Evolutionary conservation across 2,888 invertebrate species (phyloP).

Genomic region (Chrysolina oricalcia): DNA sequence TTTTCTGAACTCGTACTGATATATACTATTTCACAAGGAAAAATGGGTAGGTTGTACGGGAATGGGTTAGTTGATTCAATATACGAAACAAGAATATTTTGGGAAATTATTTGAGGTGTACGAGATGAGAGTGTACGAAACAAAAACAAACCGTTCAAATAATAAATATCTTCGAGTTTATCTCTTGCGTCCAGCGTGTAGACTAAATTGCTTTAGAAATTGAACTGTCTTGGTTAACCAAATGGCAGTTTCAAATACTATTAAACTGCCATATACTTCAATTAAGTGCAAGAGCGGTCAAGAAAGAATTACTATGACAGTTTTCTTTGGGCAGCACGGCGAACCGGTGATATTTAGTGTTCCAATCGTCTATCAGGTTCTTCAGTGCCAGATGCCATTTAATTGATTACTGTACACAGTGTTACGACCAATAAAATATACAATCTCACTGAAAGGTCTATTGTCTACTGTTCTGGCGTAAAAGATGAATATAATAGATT

Average conservation of each 20-base stretch:
- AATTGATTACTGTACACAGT: constrained; percentile 13
- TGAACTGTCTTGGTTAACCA: constrained; percentile 45
- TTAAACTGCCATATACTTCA: constrained; percentile 46
- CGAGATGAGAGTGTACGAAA: too few species aligned
- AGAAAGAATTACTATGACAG: constrained; percentile 50
- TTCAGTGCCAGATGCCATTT: constrained; percentile 32
- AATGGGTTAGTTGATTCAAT: too few species aligned
- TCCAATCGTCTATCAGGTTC: constrained; percentile 25
- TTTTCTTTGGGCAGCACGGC: constrained; percentile 34
- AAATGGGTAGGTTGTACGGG: too few species aligned
- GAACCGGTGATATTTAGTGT: constrained; percentile 41
- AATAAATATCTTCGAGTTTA: too few species aligned
- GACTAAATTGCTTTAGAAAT: neutral
- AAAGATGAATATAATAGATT: too few species aligned
- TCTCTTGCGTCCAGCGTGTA: neutral
- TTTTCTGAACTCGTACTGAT: too few species aligned
- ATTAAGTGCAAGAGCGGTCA: constrained; percentile 46
- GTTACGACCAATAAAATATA: neutral
- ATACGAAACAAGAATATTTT: too few species aligned
- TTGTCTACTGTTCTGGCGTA: too few species aligned
- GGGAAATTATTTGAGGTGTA: too few species aligned
- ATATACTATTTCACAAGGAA: too few species aligned
- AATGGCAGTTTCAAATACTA: constrained; percentile 42
- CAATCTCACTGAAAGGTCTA: neutral
- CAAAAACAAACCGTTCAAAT: too few species aligned